phyloP scores from a whole-genome alignment of 2,113 vertebrate genomes.

The Antidorcas marsupialis region DNA sequence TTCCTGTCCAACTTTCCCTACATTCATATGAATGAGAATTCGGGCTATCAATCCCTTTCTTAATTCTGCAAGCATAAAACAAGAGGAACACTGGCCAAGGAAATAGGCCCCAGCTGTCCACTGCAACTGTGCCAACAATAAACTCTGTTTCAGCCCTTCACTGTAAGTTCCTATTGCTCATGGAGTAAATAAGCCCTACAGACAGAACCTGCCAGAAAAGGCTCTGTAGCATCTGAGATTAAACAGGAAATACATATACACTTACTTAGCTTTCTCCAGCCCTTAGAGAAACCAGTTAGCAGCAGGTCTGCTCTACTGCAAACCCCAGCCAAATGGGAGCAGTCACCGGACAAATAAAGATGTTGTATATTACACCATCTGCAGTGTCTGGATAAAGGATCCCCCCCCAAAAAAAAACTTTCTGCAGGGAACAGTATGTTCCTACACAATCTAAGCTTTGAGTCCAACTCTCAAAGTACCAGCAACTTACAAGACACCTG shows the following conservation, averaged over 20 bases:
- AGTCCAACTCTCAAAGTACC: neutral
- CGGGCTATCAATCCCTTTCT: neutral
- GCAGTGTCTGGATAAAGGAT: neutral
- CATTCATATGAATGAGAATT: neutral
- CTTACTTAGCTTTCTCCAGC: neutral
- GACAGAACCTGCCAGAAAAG: neutral
- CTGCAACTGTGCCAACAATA: neutral
- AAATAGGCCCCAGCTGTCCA: neutral
- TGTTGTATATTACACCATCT: neutral
- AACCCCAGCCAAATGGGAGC: rapidly evolving
- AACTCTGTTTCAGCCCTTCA: neutral
- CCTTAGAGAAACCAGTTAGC: neutral
- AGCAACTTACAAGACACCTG: neutral
- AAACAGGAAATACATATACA: neutral
- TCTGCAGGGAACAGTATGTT: neutral
- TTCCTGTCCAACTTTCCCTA: neutral
- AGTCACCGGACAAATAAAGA: neutral
- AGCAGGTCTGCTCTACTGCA: neutral
- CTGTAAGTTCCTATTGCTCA: neutral
- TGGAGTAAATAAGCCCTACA: neutral
- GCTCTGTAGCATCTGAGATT: neutral
- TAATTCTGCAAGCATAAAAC: neutral
- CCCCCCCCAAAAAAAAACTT: neutral
- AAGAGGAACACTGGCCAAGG: neutral
- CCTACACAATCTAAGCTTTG: neutral